Evolutionary conservation across 1,140 invertebrate genomes (phyloP).

Genomic region (Acromyrmex echinatior): DNA sequence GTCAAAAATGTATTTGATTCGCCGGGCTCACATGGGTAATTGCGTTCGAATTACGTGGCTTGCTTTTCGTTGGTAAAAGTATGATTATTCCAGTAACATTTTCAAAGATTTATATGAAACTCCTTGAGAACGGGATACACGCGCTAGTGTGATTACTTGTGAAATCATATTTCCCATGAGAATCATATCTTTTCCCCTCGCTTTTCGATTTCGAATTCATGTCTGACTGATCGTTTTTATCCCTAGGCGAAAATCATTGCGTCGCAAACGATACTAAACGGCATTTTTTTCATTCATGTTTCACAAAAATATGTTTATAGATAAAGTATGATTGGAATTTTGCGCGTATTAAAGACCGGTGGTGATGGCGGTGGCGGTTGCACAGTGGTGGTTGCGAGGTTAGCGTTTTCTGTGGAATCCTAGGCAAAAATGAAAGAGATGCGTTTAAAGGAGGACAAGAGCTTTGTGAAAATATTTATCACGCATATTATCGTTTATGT

Average conservation of each 20-base stretch:
- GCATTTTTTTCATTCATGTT: not conserved
- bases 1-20: slow-evolving; percentile 39
- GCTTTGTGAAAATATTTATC: slow-evolving; percentile 35
- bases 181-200: not conserved
- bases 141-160: slow-evolving; percentile 14
- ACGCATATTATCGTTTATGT: slow-evolving; percentile 36
- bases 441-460: not conserved
- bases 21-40: slow-evolving; percentile 27
- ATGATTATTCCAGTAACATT: not conserved
- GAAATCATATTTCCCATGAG: slow-evolving; percentile 29
- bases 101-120: slow-evolving; percentile 21
- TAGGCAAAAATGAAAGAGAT: slow-evolving; percentile 22
- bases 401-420: slow-evolving; percentile 11
- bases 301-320: slow-evolving; percentile 12
- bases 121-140: not conserved
- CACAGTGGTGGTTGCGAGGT: not conserved
- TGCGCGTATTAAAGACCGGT: slow-evolving; percentile 17
- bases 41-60: slow-evolving; percentile 33
- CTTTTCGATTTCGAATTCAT: not conserved
- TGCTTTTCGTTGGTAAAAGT: slow-evolving; percentile 23
- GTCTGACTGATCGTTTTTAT: slow-evolving; percentile 31
- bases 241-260: not conserved
- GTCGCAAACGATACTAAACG: not conserved
- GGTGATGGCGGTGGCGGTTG: not conserved
- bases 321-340: slow-evolving; percentile 30